These are phyloP conservation scores for Myrmecophaga tridactyla DNA, from an alignment of 2,113 vertebrate species.

Conservation along the genomic window DNA sequence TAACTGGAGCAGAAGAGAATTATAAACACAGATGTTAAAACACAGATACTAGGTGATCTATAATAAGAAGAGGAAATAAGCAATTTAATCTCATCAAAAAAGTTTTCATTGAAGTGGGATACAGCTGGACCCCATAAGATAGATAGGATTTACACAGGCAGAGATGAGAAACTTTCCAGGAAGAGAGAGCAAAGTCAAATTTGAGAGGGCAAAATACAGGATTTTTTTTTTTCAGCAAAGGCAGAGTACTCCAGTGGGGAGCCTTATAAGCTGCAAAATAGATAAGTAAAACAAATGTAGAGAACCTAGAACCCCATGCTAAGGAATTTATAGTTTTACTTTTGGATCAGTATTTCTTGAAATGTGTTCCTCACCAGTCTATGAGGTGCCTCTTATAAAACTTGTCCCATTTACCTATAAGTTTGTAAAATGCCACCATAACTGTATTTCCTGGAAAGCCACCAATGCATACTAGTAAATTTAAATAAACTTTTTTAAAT, in stretches of 20 bases:
- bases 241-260: background rate
- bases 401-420: background rate
- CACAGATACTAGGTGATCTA: background rate
- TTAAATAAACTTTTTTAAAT: conserved; percentile 29
- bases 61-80: conserved; percentile 7
- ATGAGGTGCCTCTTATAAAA: background rate
- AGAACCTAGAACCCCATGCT: background rate
- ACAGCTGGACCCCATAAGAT: background rate
- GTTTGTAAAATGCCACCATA: background rate
- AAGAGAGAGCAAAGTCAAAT: background rate
- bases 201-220: background rate
- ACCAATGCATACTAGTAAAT: background rate
- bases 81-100: background rate
- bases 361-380: background rate
- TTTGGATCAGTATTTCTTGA: background rate
- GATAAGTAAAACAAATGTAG: background rate
- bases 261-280: background rate
- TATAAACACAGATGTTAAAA: background rate
- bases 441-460: background rate
- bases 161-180: background rate
- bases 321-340: background rate
- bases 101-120: background rate
- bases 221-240: background rate
- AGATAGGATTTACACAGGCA: background rate
- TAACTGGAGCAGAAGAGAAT: background rate